Evolutionary conservation across 2,888 invertebrate species (phyloP), one percentile per base, ranked within the genome.

Genomic region (Sialis lutaria): DNA sequence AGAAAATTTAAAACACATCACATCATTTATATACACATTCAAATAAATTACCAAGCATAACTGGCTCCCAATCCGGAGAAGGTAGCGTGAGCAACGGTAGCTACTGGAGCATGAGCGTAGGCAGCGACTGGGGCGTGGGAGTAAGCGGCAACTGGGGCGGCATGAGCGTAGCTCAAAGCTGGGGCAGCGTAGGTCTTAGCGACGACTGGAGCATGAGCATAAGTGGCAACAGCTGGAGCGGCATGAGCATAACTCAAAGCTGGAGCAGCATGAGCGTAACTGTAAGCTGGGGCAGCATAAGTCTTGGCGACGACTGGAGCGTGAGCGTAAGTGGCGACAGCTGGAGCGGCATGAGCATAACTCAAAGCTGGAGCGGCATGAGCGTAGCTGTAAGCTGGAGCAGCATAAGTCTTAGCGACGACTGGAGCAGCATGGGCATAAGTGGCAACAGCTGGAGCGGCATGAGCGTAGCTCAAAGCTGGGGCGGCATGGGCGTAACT

Each of bases 21-120:
- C 22, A 22, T 22, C 22, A 22, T 22, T 22, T 22, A 22, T 22
- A 22, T 4, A 22, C 22, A 22, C 22, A 22, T 22, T 22, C 22
- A 22, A 22, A 22, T 8, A 10, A 50, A 51, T 74, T 74, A 79
- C 73, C 74, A 79, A 55, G 70, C 75, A 64, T 79, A 80, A 53
- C 73, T 71, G 53, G 74, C 71, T 53, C 74, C 74, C 48, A 75
- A 69, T 50, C 78, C 79, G 53, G 68, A 71, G 69, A 79, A 81
- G 54, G 73, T 65, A 51, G 75, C 72, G 60, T 79, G 78, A 49
- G 79, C 74, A 39, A 77, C 77, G 64, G 75, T 75, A 32, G 68
- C 60, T 44, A 75, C 61, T 50, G 68, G 66, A 46, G 68, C 53
- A 37, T 45, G 54, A 53, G 13, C 53, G 12, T 42, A 44, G 35